Evolutionary conservation across 2,113 vertebrate genomes (phyloP).

Genomic region (Scolopax mira): DNA sequence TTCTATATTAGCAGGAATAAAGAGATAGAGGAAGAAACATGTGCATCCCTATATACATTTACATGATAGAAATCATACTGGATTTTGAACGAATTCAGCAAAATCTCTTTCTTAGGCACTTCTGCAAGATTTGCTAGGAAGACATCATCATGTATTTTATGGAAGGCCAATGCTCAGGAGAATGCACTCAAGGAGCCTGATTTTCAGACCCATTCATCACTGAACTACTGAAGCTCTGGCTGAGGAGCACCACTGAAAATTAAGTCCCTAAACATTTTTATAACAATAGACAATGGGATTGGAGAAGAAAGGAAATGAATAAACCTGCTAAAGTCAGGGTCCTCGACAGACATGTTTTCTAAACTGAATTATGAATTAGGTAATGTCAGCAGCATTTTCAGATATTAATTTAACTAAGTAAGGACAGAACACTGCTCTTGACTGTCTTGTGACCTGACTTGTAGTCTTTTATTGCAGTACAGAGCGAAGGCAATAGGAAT

Average conservation of each 20-base stretch:
- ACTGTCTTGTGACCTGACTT: not conserved
- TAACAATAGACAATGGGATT: not conserved
- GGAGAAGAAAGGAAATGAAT: not conserved
- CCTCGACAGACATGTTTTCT: not conserved
- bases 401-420: not conserved
- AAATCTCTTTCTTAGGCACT: not conserved
- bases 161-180: not conserved
- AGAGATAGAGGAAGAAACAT: not conserved
- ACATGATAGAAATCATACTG: not conserved
- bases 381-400: not conserved
- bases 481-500: not conserved
- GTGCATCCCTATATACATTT: not conserved
- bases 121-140: not conserved
- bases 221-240: not conserved
- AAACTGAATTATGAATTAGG: not conserved
- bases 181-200: not conserved
- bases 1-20: not conserved
- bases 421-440: accelerated
- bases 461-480: not conserved
- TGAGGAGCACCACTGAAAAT: not conserved
- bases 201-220: not conserved
- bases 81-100: not conserved
- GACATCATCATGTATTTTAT: not conserved
- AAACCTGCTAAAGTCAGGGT: not conserved
- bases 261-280: not conserved